Conservation (phyloP, 1,140 invertebrate genomes). For the Nasonia longicornis region DNA sequence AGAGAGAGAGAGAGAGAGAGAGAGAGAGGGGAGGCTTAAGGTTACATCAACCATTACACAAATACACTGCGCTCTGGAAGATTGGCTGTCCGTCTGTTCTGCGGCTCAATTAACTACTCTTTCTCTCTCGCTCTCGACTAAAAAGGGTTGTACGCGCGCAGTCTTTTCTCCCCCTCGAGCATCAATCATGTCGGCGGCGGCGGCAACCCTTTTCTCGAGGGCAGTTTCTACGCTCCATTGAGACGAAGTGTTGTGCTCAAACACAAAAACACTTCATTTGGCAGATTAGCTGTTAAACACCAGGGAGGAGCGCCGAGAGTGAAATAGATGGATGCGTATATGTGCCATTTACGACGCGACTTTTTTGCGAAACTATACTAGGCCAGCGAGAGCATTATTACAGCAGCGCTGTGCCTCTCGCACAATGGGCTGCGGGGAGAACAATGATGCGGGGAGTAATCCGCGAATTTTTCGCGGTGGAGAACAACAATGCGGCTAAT, state of each 20-base stretch:
- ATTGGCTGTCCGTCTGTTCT: slow-evolving; percentile 67
- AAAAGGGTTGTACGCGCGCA: slow-evolving; percentile 59
- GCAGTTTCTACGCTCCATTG: slow-evolving; percentile 63
- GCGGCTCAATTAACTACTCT: slow-evolving; percentile 67
- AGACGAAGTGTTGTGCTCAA: slow-evolving; percentile 69
- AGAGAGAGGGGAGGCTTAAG: slow-evolving; percentile 28
- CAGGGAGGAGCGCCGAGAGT: slow-evolving; percentile 39
- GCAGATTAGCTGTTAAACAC: slow-evolving; percentile 70
- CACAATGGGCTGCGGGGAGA: neutral
- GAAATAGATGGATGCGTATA: neutral
- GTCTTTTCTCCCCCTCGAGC: slow-evolving; percentile 58
- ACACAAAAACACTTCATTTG: slow-evolving; percentile 71
- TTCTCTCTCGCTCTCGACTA: slow-evolving; percentile 53
- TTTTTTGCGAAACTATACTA: slow-evolving; percentile 33
- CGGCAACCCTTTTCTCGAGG: slow-evolving; percentile 67
- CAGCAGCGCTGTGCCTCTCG: no score
- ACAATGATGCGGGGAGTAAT: slow-evolving; percentile 15
- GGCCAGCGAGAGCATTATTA: neutral
- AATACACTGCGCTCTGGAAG: slow-evolving; percentile 51
- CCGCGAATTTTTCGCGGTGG: slow-evolving; percentile 19
- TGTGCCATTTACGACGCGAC: slow-evolving; percentile 1
- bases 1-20: neutral
- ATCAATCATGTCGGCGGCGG: slow-evolving; percentile 67
- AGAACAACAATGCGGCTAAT: neutral
- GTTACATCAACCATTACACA: slow-evolving; percentile 47